These are phyloP conservation scores for Misgurnus mizolepis DNA, from an alignment of 2,113 vertebrate genomes.

Conservation along the genomic window DNA sequence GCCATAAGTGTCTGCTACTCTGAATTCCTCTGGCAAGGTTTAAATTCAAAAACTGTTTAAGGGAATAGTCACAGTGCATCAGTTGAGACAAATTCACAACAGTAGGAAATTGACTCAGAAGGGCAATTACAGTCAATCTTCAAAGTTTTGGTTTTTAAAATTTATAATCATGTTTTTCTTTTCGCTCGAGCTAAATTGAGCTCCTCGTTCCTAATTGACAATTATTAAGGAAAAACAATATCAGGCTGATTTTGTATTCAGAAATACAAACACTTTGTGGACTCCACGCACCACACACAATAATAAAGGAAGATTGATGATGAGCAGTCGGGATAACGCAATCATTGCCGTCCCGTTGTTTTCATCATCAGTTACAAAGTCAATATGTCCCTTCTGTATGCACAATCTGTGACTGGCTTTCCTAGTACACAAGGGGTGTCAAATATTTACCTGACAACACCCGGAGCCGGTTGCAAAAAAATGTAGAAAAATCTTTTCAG, in stretches of 20 bases:
- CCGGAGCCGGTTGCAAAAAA: too few relatives aligned
- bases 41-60: background rate
- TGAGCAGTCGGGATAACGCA: background rate
- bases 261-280: background rate
- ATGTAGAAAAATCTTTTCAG: too few relatives aligned
- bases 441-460: background rate
- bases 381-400: background rate
- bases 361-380: background rate
- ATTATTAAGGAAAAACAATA: conserved; percentile 62
- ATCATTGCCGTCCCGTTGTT: background rate
- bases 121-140: too few relatives aligned
- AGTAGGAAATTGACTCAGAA: background rate
- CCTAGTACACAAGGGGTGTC: background rate
- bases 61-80: conserved; percentile 7
- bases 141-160: conserved; percentile 41
- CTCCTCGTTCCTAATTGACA: conserved; percentile 66
- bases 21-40: conserved; percentile 5
- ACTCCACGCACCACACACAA: background rate
- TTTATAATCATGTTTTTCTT: conserved; percentile 56
- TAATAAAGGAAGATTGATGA: conserved; percentile 8
- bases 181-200: conserved; percentile 62
- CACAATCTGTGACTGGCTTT: background rate
- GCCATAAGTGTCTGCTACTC: background rate
- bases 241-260: conserved; percentile 2
- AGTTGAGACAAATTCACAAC: conserved; percentile 19